phyloP scores from a whole-genome alignment of 1,140 invertebrate species.

The Eueides isabella region DNA sequence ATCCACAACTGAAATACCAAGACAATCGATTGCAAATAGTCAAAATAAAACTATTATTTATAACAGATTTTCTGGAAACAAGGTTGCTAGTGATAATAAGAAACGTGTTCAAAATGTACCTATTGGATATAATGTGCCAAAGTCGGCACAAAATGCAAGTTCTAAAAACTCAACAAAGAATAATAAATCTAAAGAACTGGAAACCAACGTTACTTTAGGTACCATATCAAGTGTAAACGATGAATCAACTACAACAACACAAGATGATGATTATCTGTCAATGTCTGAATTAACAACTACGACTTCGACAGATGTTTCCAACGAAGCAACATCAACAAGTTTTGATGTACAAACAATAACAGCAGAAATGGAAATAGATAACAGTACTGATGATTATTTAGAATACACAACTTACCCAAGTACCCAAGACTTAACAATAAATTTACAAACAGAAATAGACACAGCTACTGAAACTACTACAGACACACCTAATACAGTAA shows the following conservation, averaged over 20 bases:
- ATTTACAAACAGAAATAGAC: conserved; percentile 48
- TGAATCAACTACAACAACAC: conserved; percentile 50
- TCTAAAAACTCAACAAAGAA: conserved; percentile 42
- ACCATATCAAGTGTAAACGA: conserved; percentile 43
- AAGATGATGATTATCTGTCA: conserved; percentile 61
- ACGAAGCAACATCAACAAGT: conserved; percentile 43
- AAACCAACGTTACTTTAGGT: conserved; percentile 22
- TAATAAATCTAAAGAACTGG: conserved; percentile 30
- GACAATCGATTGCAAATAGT: conserved; percentile 42
- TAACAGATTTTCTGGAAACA: conserved; percentile 62
- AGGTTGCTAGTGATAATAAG: conserved; percentile 60
- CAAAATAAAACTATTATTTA: conserved; percentile 64
- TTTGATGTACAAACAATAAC: conserved; percentile 52
- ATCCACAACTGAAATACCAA: conserved; percentile 69
- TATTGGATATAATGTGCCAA: conserved; percentile 55
- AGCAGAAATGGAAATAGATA: conserved; percentile 55
- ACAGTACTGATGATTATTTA: conserved; percentile 68
- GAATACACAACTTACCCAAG: conserved; percentile 60
- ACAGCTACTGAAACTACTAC: conserved; percentile 36
- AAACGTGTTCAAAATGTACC: conserved; percentile 77
- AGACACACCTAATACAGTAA: conserved; percentile 26
- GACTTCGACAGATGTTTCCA: conserved; percentile 29
- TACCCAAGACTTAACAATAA: conserved; percentile 43
- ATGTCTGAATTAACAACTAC: conserved; percentile 55
- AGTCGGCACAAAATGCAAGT: conserved; percentile 31